Conservation (phyloP, 1,140 invertebrate genomes). For the Drosophila santomea region DNA sequence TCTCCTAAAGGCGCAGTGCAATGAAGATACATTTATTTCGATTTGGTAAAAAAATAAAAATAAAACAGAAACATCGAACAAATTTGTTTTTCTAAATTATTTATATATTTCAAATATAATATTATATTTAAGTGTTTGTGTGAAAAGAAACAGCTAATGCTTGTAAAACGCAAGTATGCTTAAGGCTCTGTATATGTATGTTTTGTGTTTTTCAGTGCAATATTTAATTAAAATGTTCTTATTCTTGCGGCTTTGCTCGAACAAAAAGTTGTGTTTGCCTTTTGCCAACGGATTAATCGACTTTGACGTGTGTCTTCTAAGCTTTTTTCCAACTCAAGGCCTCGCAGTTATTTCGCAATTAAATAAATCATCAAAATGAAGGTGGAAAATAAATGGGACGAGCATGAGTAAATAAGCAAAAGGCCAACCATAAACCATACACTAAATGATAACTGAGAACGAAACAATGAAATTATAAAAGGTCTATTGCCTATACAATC, state of each 20-base stretch:
- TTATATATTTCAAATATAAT: too few species aligned
- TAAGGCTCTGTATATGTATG: too few species aligned
- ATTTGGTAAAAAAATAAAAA: background rate
- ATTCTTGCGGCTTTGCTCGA: background rate
- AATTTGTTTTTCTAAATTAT: too few species aligned
- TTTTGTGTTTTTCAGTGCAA: background rate
- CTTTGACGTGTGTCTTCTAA: background rate
- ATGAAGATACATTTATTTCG: background rate
- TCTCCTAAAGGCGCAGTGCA: too few species aligned
- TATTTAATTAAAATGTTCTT: slow-evolving; percentile 1
- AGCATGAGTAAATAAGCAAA: background rate
- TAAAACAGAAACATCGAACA: background rate
- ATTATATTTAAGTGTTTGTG: too few species aligned
- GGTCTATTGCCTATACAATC: background rate
- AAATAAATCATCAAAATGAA: background rate
- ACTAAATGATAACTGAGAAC: background rate
- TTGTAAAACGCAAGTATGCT: too few species aligned
- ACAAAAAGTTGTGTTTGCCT: background rate
- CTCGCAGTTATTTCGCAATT: slow-evolving; percentile 6
- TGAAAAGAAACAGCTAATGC: too few species aligned
- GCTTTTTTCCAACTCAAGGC: background rate
- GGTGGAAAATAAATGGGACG: background rate
- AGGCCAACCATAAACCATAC: background rate
- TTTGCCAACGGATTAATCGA: slow-evolving; percentile 1
- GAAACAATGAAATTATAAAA: background rate